Conservation (phyloP, 2,113 vertebrate genomes). For the Holacanthus passer region DNA sequence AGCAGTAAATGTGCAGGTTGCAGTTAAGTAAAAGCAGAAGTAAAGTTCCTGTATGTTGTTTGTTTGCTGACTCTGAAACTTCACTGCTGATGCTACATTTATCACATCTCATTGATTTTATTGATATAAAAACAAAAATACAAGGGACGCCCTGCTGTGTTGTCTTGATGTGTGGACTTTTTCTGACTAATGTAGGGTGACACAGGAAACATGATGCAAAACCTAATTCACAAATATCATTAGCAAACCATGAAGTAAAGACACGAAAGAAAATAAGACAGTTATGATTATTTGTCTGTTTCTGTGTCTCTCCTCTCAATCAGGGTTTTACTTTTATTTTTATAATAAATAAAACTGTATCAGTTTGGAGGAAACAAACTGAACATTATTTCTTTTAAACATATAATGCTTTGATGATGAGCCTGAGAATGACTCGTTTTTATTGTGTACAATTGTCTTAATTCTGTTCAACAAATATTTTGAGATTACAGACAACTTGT, state of each 20-base stretch:
- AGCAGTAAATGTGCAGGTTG: background rate
- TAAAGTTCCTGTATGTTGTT: no score
- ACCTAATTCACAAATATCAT: background rate
- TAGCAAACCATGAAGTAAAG: background rate
- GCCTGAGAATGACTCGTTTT: background rate
- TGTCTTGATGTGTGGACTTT: no score
- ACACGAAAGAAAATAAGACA: background rate
- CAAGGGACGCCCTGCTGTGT: no score
- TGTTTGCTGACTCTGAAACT: no score
- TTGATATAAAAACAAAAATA: no score
- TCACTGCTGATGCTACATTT: no score
- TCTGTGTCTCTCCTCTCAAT: background rate
- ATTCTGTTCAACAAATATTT: background rate
- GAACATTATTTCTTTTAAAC: background rate
- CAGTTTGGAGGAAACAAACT: background rate
- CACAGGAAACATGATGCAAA: background rate
- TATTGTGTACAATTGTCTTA: background rate
- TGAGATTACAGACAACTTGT: background rate
- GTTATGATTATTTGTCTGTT: background rate
- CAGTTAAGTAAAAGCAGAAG: no score
- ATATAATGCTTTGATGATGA: background rate
- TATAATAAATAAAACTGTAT: background rate
- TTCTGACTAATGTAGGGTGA: no score
- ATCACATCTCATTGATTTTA: no score
- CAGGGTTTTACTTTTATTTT: background rate